Conservation (phyloP, 2,113 vertebrate genomes). For the Spilogale gracilis region DNA sequence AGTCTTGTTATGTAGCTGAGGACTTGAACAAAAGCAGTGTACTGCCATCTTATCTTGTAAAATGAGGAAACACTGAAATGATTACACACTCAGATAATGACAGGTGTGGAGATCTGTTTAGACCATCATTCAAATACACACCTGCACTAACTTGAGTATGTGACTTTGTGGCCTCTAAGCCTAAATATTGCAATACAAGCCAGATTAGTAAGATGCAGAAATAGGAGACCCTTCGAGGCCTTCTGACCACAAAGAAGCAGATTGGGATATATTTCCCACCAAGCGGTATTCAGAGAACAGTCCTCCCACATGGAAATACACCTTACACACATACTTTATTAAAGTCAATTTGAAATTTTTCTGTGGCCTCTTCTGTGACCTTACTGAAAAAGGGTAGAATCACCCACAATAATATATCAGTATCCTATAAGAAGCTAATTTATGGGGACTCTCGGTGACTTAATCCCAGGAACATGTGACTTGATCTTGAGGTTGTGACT, state of each 20-base stretch:
- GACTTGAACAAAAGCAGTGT: background rate
- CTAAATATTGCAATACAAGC: conserved; percentile 37
- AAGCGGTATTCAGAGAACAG: background rate
- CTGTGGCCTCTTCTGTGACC: background rate
- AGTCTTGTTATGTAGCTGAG: background rate
- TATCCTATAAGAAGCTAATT: conserved; percentile 5
- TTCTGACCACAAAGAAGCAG: background rate
- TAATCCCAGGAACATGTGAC: background rate
- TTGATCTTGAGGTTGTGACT: background rate
- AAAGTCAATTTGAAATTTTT: background rate
- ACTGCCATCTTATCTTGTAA: background rate
- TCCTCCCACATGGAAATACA: background rate
- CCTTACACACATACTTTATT: conserved; percentile 19
- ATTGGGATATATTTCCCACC: background rate
- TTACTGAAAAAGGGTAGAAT: background rate
- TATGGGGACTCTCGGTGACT: background rate
- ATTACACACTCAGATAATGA: background rate
- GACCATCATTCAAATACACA: background rate
- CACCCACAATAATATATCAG: background rate
- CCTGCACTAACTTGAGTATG: conserved; percentile 17
- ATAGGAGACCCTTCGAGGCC: background rate
- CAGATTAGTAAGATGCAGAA: background rate
- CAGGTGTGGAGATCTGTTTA: conserved; percentile 23
- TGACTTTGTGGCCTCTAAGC: background rate
- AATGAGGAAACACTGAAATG: conserved; percentile 19